Base-by-base conservation (phyloP, 2,888 invertebrate species). In the Lasioglossum lativentre region DNA sequence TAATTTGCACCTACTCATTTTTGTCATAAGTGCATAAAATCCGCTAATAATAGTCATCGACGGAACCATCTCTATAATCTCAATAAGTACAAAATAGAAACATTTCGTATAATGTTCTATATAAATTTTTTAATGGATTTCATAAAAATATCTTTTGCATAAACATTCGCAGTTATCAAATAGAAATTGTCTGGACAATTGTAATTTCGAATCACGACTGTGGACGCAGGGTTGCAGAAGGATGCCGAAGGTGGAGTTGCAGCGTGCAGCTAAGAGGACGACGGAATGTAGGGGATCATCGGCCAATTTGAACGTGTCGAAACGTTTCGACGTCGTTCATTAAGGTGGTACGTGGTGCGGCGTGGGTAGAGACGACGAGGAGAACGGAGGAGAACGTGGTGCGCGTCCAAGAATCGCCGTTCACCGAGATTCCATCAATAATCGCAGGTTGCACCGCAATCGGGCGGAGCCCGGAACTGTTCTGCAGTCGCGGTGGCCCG, bases 251-350 rank as follows among this genome's bases (percentile, higher is more conserved):
- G 42, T 70, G 47, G 14, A n/a, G 12, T 6, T 6, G 59, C 8
- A 10, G 78, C 42, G 52, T 45, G 47, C 45, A 71, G 63, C 30
- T 47, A 34, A 38, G 59, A 47, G 42, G 68, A 80, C 38, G 76
- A 27, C 63, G 68, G 73, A 85, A 77, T 82, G 82, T 75, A 59
- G 82, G 72, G 83, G 82, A 86, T 87, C 86, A 84, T 86, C 81
- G 86, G 82, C 88, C 86, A 90, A 91, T 88, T 92, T 88, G 90
- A 91, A 91, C 91, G 92, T 92, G 91, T 92, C 91, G 92, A 92
- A 92, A 90, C 90, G 91, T 85, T 91, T 90, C 89, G 91, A 89
- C 88, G 91, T 91, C 90, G 90, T 91, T 90, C 90, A 92, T 92
- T 91, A 91, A 90, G 86, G 74, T 85, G 81, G 87, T 91, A 91